Evolutionary conservation across 1,140 invertebrate species (phyloP).

Genomic region (Cyrtorhinus lividipennis): DNA sequence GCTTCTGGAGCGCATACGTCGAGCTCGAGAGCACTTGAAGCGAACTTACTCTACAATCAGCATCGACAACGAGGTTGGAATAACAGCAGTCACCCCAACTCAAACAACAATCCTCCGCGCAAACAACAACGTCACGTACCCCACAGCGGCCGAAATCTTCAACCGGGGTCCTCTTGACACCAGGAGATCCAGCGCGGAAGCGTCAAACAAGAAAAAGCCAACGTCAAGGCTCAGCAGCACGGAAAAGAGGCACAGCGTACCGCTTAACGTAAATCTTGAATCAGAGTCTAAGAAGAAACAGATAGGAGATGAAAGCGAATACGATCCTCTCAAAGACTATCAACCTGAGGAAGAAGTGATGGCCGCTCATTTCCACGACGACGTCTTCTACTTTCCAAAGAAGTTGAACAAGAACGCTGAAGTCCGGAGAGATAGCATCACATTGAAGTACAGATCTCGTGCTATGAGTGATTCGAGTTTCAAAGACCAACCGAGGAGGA

Average conservation of each 20-base stretch:
- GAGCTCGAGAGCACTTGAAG: conserved; percentile 31
- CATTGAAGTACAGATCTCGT: conserved; percentile 18
- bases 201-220: neutral
- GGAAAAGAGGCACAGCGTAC: conserved; percentile 10
- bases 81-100: conserved; percentile 19
- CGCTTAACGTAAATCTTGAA: neutral
- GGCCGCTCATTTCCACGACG: conserved; percentile 32
- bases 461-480: conserved; percentile 27
- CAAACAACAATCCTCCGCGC: conserved; percentile 34
- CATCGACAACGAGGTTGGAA: conserved; percentile 24
- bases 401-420: conserved; percentile 27
- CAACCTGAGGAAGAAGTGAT: conserved; percentile 35
- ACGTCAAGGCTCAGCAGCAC: neutral
- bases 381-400: conserved; percentile 28
- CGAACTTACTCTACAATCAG: conserved; percentile 27
- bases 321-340: conserved; percentile 12
- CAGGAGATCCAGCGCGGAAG: neutral
- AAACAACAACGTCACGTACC: conserved; percentile 56
- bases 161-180: conserved; percentile 37
- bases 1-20: conserved; percentile 31
- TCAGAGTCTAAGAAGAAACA: neutral
- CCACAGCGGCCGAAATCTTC: conserved; percentile 55
- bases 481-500: conserved; percentile 28
- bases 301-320: neutral
- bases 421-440: conserved; percentile 8